These are phyloP conservation scores for Alethe castanea DNA, from an alignment of 2,113 vertebrate species.

Conservation along the genomic window DNA sequence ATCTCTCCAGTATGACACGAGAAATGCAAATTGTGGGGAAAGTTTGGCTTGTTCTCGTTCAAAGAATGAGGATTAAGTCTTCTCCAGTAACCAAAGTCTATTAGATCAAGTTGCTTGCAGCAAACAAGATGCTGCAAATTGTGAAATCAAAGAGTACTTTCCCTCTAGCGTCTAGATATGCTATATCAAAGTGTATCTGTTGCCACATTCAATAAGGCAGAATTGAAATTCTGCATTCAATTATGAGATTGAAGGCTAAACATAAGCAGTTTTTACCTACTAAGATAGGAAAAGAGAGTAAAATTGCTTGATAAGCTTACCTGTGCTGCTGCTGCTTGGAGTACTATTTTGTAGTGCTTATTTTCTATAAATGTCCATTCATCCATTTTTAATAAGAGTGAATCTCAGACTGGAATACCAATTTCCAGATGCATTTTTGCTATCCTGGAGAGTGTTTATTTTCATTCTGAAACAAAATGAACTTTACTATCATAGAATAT, in stretches of 20 bases:
- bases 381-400: neutral
- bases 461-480: slow-evolving; percentile 10
- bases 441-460: neutral
- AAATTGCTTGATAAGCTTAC: neutral
- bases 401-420: neutral
- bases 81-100: neutral
- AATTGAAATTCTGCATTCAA: neutral
- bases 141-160: neutral
- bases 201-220: neutral
- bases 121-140: neutral
- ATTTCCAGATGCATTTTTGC: neutral
- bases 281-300: neutral
- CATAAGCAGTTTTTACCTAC: neutral
- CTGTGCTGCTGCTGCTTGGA: neutral
- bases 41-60: neutral
- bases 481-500: neutral
- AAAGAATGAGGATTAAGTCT: neutral
- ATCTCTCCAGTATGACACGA: neutral
- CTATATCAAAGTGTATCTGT: neutral
- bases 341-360: neutral
- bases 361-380: neutral
- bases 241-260: neutral
- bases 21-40: neutral
- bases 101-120: neutral
- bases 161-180: neutral